Evolutionary conservation across 2,888 invertebrate species (phyloP).

Genomic region (Euphydryas editha): DNA sequence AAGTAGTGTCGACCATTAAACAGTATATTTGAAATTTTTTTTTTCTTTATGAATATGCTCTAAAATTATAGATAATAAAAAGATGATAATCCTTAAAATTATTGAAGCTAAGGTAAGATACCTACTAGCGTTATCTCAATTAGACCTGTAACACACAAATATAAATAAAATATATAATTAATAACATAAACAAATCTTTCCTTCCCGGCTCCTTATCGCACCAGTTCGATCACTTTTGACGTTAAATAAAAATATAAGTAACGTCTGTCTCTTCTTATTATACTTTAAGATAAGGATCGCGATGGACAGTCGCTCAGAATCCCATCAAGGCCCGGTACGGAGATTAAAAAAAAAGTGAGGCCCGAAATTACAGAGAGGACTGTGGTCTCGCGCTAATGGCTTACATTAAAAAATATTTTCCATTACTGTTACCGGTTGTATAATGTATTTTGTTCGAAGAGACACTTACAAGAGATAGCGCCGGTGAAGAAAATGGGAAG

Average conservation of each 20-base stretch:
- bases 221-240: constrained; percentile 78
- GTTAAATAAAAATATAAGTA: constrained; percentile 81
- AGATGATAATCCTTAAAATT: constrained; percentile 51
- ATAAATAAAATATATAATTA: constrained; percentile 62
- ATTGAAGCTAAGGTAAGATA: too few relatives aligned
- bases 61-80: constrained; percentile 38
- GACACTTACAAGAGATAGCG: constrained; percentile 53
- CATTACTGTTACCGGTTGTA: constrained; percentile 67
- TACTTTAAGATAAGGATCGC: constrained; percentile 77
- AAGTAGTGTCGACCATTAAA: neutral
- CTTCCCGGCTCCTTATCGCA: constrained; percentile 67
- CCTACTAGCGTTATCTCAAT: too few relatives aligned
- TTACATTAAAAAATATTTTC: constrained; percentile 79
- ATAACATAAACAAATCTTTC: constrained; percentile 77
- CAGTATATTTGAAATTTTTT: constrained; percentile 8
- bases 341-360: constrained; percentile 74
- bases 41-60: constrained; percentile 21
- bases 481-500: constrained; percentile 51
- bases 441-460: constrained; percentile 61
- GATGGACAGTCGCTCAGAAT: constrained; percentile 78
- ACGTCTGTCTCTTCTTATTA: constrained; percentile 82
- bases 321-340: constrained; percentile 72
- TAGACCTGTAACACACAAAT: too few relatives aligned
- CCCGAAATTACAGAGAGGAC: constrained; percentile 78
- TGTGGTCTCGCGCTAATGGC: constrained; percentile 74